phyloP scores from a whole-genome alignment of 2,888 invertebrate genomes.

The Rhingia rostrata region DNA sequence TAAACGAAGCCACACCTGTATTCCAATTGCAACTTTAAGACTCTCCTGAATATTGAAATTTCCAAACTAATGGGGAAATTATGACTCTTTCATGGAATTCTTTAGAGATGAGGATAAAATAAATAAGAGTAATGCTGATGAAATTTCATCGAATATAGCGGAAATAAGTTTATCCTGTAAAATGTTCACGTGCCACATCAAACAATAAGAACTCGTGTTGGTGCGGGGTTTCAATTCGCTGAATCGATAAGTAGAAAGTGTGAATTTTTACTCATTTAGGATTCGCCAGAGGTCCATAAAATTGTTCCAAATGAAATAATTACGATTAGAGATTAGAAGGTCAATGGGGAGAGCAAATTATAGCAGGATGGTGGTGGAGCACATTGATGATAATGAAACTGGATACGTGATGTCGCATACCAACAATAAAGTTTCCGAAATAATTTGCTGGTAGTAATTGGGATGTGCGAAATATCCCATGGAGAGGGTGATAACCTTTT shows the following conservation, averaged over 20 bases:
- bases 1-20: background rate
- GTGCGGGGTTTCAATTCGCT: conserved; percentile 10
- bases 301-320: conserved; percentile 54
- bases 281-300: conserved; percentile 37
- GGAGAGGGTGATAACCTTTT: conserved; percentile 19
- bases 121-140: conserved; percentile 19
- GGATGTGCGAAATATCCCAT: conserved; percentile 4
- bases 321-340: conserved; percentile 45
- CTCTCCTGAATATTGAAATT: conserved; percentile 28
- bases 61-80: conserved; percentile 42
- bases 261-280: conserved; percentile 38
- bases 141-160: conserved; percentile 24
- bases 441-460: background rate
- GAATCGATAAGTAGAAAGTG: background rate
- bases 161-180: conserved; percentile 49
- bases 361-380: background rate
- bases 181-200: conserved; percentile 38
- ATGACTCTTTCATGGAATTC: conserved; percentile 21
- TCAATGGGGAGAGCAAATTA: conserved; percentile 8
- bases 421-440: conserved; percentile 26
- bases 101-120: conserved; percentile 1
- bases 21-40: conserved; percentile 36
- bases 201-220: conserved; percentile 22
- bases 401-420: conserved; percentile 16
- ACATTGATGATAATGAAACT: conserved; percentile 12